phyloP scores from a whole-genome alignment of 1,140 invertebrate genomes.

The Calycopis cecrops region DNA sequence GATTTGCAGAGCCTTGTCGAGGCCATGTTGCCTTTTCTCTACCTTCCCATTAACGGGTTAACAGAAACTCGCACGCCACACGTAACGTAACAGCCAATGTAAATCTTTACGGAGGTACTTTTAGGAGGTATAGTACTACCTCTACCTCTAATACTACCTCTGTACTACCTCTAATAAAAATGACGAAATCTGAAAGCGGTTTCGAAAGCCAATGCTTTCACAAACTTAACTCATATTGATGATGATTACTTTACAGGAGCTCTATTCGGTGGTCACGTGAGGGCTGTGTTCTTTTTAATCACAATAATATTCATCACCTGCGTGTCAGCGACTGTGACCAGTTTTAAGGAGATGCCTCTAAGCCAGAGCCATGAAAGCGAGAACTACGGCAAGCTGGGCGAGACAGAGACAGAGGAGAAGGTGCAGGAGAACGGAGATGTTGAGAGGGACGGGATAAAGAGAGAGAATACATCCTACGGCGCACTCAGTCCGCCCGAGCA shows the following conservation, averaged over 20 bases:
- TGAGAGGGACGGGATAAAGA: slow-evolving; percentile 45
- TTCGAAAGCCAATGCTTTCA: too few species aligned
- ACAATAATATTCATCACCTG: slow-evolving; percentile 91
- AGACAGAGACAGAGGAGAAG: slow-evolving; percentile 41
- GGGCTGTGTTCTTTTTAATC: slow-evolving; percentile 92
- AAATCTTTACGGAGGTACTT: too few species aligned
- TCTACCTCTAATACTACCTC: too few species aligned
- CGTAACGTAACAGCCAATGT: too few species aligned
- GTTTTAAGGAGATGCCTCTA: slow-evolving; percentile 92
- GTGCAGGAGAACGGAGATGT: slow-evolving; percentile 25
- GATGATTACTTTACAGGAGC: slow-evolving; percentile 71
- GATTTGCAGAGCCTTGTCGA: too few species aligned
- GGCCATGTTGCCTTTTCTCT: too few species aligned
- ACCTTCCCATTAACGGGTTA: too few species aligned
- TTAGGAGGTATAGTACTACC: too few species aligned
- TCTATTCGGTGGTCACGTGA: slow-evolving; percentile 89
- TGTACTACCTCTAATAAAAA: too few species aligned
- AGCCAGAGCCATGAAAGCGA: slow-evolving; percentile 59
- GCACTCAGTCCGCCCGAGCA: slow-evolving; percentile 47
- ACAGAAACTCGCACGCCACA: too few species aligned
- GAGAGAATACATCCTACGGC: slow-evolving; percentile 49
- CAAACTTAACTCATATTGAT: too few species aligned
- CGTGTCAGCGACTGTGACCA: slow-evolving; percentile 86
- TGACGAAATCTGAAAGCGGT: too few species aligned
- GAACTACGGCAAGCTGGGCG: slow-evolving; percentile 45